A percentile compares a stretch with the other conserved stretches of the same genome.
phyloP scores from a whole-genome alignment of 1,140 invertebrate species.

The Lethocerus indicus region DNA sequence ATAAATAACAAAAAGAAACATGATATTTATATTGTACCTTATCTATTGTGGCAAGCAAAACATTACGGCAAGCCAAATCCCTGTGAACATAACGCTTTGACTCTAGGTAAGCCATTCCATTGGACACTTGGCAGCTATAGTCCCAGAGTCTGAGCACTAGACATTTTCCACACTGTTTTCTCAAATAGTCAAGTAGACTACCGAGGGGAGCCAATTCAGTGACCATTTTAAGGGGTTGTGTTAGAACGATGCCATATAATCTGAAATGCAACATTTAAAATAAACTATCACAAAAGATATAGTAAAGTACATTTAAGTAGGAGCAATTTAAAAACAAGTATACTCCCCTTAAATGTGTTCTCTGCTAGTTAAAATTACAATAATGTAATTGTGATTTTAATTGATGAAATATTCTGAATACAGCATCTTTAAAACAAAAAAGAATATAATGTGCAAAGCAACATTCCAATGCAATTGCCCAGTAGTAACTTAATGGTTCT shows the following conservation, averaged over 20 bases:
- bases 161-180: conserved; percentile 69
- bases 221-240: conserved; percentile 95
- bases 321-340: no score
- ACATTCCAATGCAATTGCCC: no score
- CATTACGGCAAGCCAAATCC: conserved; percentile 83
- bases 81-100: conserved; percentile 80
- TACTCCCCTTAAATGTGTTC: no score
- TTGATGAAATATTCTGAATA: no score
- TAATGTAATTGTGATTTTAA: no score
- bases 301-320: no score
- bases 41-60: conserved; percentile 63
- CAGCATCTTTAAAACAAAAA: not conserved
- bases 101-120: conserved; percentile 92
- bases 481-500: not conserved
- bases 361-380: no score
- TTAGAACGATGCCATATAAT: conserved; percentile 84
- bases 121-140: conserved; percentile 76
- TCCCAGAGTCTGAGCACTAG: conserved; percentile 61
- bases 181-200: conserved; percentile 72
- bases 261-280: conserved; percentile 25
- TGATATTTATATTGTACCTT: conserved; percentile 45
- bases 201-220: conserved; percentile 90
- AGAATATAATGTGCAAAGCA: no score
- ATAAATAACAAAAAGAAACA: not conserved
- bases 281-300: no score